Evolutionary conservation across 2,797 vertebrate genomes (phyloP), one percentile per base, ranked within the genome.

Genomic region (Clarias fuscus): DNA sequence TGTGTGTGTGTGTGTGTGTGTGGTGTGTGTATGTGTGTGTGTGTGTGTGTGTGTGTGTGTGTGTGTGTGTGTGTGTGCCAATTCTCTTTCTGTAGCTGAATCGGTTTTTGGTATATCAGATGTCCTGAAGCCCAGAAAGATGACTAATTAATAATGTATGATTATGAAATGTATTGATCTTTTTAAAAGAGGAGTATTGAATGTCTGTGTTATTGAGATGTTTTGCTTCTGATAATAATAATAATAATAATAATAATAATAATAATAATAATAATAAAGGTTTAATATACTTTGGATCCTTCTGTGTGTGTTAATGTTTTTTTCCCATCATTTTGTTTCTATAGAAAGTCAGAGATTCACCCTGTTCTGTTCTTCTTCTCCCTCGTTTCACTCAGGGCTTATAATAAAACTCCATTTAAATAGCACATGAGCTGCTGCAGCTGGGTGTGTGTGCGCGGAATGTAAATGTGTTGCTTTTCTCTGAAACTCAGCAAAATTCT

Each of bases 381-480:
- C 30, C 33, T 14, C 1, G 5, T 82, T 76, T 78, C 11, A 61
- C 53, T 78, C 30, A 22, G n/a, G 11, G 72, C 33, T 86, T 83
- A 30, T 48, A 82, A 82, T 65, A 68, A 83, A 84, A 78, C 86
- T 77, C 78, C 8, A 53, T 72, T 73, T 86, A 65, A 86, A 64
- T 80, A 59, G 58, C 59, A 82, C 70, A 71, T 48, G 64, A 85
- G 84, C 75, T 68, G 33, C 65, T 83, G 33, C 24, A 76, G 61
- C 59, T 27, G 48, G 33, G 33, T 37, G 78, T 33, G 68, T 67
- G 56, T 40, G 77, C 40, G 78, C 14, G 82, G 80, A 82, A 86
- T 86, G 72, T 68, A 76, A 83, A 86, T 86, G 24, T 68, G 20
- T 59, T 82, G 27, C 70, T 65, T 82, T 82, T 86, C 58, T 68